Base-by-base conservation (phyloP, 2,888 invertebrate species). In the Pegoplata infirma region DNA sequence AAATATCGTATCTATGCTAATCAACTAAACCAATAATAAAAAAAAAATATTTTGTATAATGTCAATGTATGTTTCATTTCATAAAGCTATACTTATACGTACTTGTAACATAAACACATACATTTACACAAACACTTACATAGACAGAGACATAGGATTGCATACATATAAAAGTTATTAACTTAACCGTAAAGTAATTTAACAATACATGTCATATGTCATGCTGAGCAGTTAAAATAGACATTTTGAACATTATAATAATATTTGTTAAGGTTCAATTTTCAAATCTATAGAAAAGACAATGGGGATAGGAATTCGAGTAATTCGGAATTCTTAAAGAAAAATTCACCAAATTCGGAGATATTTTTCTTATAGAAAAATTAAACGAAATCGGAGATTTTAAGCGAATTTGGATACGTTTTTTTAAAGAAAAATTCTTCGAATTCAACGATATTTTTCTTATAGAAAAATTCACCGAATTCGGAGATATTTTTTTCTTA, bases 151-250 rank as follows among this genome's bases (percentile, higher is more conserved):
- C n/a, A n/a, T n/a, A n/a, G n/a, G n/a, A n/a, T n/a, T n/a, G 1
- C 44, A 44, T 44, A 5, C 5, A 64, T 44, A 51, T 25, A 53
- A 76, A 32, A 66, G 44, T 58, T 69, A 59, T 58, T 69, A 69
- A 56, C 66, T 69, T 78, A 74, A 61, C 59, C 59, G 32, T 78
- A 69, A 47, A 55, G 61, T 61, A 69, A 74, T 74, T 78, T 69
- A 69, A 69, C 73, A 74, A 74, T 74, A 69, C 78, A 74, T 74
- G 78, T 78, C 74, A 78, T 40, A 44, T 74, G 78, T 74, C 78
- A 78, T 74, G 69, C 55, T 69, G 23, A 64, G 63, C 72, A 51
- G 72, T 63, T 77, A 49, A 61, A 59, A 49, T 44, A 49, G 44
- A 74, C 67, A 67, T 67, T 46, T 74, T 74, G 12, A 21, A 21